phyloP scores from a whole-genome alignment of 2,797 vertebrate species.

The Halcyon chelicuti region DNA sequence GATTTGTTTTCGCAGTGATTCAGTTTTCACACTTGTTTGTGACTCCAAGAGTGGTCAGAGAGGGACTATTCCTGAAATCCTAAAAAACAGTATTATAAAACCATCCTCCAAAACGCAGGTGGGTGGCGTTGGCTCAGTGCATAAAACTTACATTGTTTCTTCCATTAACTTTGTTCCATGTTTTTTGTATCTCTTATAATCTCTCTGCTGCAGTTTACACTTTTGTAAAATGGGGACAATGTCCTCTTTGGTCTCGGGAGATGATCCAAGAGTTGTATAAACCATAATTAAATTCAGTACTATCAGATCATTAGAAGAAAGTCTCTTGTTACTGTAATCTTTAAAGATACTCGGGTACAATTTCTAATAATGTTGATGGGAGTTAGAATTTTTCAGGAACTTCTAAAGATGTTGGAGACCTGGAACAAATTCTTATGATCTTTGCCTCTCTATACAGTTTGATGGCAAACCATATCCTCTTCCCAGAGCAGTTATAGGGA shows the following conservation, averaged over 20 bases:
- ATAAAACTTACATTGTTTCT: not conserved
- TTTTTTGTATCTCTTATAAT: not conserved
- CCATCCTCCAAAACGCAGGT: not conserved
- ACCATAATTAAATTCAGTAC: not conserved
- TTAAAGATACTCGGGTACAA: not conserved
- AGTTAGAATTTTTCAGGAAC: not conserved
- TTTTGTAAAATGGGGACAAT: not conserved
- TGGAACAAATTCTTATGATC: not conserved
- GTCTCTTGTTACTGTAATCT: not conserved
- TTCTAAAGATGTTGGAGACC: not conserved
- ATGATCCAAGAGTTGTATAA: not conserved
- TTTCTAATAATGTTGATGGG: not conserved
- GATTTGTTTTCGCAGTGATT: not conserved
- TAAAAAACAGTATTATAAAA: not conserved
- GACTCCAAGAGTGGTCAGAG: not conserved
- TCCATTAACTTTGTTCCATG: not conserved
- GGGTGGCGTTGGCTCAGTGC: not conserved
- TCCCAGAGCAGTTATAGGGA: not conserved
- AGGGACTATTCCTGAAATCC: not conserved
- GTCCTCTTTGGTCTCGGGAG: not conserved
- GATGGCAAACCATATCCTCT: not conserved
- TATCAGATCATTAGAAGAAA: not conserved
- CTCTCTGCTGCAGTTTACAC: accelerated
- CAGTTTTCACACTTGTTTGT: not conserved
- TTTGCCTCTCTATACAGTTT: not conserved